Conservation (phyloP, 2,888 invertebrate species). For the Synanthedon vespiformis region DNA sequence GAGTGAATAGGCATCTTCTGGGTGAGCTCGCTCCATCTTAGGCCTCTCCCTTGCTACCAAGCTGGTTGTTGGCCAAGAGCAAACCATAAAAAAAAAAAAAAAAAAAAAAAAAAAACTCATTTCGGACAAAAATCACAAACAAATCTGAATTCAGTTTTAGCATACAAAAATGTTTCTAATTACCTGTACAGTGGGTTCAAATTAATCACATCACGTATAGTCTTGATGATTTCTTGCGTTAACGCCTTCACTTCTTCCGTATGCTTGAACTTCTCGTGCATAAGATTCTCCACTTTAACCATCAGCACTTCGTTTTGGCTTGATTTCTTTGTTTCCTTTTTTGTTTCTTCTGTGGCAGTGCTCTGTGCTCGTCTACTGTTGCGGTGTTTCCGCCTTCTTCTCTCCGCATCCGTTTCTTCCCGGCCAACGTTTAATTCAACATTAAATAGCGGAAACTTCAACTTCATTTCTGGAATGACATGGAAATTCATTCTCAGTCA, state of each 20-base stretch:
- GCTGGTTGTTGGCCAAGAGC: too few relatives aligned
- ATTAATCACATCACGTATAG: constrained; percentile 96
- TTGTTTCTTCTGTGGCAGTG: constrained; percentile 11
- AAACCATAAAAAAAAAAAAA: too few relatives aligned
- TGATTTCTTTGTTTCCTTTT: constrained; percentile 27
- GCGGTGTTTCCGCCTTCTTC: constrained; percentile 63
- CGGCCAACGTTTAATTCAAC: constrained; percentile 83
- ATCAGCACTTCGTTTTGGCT: constrained; percentile 75
- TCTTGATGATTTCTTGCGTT: constrained; percentile 97
- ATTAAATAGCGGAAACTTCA: constrained; percentile 87
- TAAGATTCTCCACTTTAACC: constrained; percentile 94
- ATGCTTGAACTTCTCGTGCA: constrained; percentile 88
- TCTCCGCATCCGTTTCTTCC: constrained; percentile 77
- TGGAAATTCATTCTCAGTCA: background rate
- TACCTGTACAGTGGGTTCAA: constrained; percentile 93
- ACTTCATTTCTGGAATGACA: constrained; percentile 74
- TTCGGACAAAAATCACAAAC: too few relatives aligned
- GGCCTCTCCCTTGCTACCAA: too few relatives aligned
- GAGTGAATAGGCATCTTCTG: too few relatives aligned
- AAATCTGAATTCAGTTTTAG: too few relatives aligned
- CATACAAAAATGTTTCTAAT: constrained; percentile 1
- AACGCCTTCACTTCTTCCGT: constrained; percentile 97
- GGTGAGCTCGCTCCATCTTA: too few relatives aligned
- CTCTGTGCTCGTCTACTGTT: constrained; percentile 33
- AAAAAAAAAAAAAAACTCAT: too few relatives aligned